A percentile compares a stretch with the other conserved stretches of the same genome.
These are phyloP conservation scores for Hyalella azteca DNA, from an alignment of 2,888 invertebrate species.

Conservation along the genomic window DNA sequence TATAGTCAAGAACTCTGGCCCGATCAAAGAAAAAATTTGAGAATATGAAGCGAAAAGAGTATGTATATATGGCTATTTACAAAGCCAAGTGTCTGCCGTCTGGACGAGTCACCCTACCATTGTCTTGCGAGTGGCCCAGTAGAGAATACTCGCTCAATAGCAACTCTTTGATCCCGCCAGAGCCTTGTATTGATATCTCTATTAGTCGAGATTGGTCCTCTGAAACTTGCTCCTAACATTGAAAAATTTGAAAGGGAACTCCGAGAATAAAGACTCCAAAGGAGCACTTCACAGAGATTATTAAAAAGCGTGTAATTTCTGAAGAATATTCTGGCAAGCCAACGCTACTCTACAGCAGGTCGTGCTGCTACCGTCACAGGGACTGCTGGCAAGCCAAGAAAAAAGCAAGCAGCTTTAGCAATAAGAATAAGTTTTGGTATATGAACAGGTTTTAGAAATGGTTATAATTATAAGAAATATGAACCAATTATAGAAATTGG, in stretches of 20 bases:
- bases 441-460: too few relatives aligned
- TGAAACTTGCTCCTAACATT: conserved; percentile 31
- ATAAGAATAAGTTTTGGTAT: too few relatives aligned
- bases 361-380: too few relatives aligned
- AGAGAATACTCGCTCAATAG: conserved; percentile 27
- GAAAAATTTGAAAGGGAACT: conserved; percentile 37
- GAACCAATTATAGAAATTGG: too few relatives aligned
- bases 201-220: conserved; percentile 39
- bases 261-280: conserved; percentile 33
- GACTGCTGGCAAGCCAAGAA: too few relatives aligned
- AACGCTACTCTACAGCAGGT: conserved; percentile 10
- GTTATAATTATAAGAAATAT: too few relatives aligned
- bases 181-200: conserved; percentile 40
- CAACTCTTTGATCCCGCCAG: conserved; percentile 20
- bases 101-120: conserved; percentile 32
- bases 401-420: too few relatives aligned
- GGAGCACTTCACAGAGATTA: conserved; percentile 36
- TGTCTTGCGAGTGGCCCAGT: conserved; percentile 28
- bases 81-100: conserved; percentile 32
- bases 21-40: conserved; percentile 5
- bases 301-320: conserved; percentile 30
- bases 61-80: conserved; percentile 37
- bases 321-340: conserved; percentile 19
- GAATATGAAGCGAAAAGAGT: not conserved
- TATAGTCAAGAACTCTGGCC: conserved; percentile 26